These are phyloP conservation scores for Hippoglossus hippoglossus DNA, from an alignment of 2,797 vertebrate genomes.

Conservation along the genomic window DNA sequence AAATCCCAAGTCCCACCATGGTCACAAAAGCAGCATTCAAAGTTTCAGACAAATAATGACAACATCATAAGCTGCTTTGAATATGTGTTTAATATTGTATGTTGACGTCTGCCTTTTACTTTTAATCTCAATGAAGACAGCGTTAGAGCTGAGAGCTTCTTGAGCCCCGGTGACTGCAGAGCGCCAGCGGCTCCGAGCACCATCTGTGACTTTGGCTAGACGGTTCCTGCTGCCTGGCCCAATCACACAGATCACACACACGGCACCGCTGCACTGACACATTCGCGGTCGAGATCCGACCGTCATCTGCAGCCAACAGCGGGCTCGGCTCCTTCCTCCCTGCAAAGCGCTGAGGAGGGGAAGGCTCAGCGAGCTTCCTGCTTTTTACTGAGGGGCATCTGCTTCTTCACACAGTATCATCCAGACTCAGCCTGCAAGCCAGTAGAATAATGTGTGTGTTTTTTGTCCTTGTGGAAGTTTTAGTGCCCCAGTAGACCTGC, in stretches of 20 bases:
- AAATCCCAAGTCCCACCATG: too few relatives aligned
- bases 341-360: slow-evolving; percentile 43
- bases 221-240: slow-evolving; percentile 56
- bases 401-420: slow-evolving; percentile 39
- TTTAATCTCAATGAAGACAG: slow-evolving; percentile 59
- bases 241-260: slow-evolving; percentile 42
- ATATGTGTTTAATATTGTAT: slow-evolving; percentile 16
- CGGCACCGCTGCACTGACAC: slow-evolving; percentile 46
- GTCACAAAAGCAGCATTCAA: too few relatives aligned
- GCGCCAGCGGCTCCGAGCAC: slow-evolving; percentile 63
- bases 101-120: slow-evolving; percentile 36
- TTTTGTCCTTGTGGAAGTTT: slow-evolving; percentile 30
- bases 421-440: slow-evolving; percentile 31
- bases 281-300: slow-evolving; percentile 45
- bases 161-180: slow-evolving; percentile 59
- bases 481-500: neutral
- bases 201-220: slow-evolving; percentile 76
- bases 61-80: slow-evolving; percentile 24
- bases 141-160: slow-evolving; percentile 40
- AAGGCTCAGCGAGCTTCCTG: slow-evolving; percentile 40
- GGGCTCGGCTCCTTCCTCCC: slow-evolving; percentile 35
- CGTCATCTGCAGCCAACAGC: slow-evolving; percentile 54
- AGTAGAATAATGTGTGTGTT: slow-evolving; percentile 6
- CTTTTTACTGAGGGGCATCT: slow-evolving; percentile 59
- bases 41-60: too few relatives aligned